A percentile compares a stretch with the other conserved stretches of the same genome.
Conservation (phyloP, 2,888 invertebrate species). For the Sarcophaga rosellei region DNA sequence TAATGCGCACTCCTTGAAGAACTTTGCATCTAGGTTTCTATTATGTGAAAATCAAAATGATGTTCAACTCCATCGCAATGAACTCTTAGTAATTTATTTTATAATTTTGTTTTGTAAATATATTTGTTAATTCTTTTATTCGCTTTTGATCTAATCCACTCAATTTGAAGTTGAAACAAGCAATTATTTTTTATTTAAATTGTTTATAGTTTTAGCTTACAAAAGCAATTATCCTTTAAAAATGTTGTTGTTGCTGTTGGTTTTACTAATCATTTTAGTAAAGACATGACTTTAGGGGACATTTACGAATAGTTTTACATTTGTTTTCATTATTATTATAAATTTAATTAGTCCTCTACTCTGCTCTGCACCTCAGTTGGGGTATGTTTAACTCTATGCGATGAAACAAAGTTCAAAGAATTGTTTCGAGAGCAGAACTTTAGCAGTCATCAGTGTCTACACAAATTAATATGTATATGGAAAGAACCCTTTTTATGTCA, state of each 20-base stretch:
- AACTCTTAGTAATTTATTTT: too few relatives aligned
- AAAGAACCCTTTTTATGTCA: not conserved
- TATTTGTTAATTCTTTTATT: too few relatives aligned
- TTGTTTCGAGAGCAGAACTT: not conserved
- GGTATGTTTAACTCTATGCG: too few relatives aligned
- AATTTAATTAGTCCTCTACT: conserved; percentile 2
- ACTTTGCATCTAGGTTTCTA: too few relatives aligned
- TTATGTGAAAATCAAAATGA: too few relatives aligned
- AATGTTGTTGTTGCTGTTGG: not conserved
- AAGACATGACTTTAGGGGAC: not conserved
- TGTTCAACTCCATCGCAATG: too few relatives aligned
- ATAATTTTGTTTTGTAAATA: too few relatives aligned
- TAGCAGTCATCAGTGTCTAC: not conserved
- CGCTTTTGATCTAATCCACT: too few relatives aligned
- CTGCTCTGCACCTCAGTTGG: too few relatives aligned
- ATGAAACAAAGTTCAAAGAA: not conserved
- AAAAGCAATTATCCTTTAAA: not conserved
- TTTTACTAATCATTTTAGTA: not conserved
- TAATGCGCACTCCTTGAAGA: too few relatives aligned
- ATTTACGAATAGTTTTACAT: conserved; percentile 5
- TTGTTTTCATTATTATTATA: not conserved
- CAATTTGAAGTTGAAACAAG: too few relatives aligned
- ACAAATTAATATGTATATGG: not conserved
- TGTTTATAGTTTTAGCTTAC: not conserved
- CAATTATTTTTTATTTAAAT: too few relatives aligned